Percentiles rank a stretch among this genome's conserved stretches.
phyloP scores from a whole-genome alignment of 2,797 vertebrate species.

The Galaxias olidus region DNA sequence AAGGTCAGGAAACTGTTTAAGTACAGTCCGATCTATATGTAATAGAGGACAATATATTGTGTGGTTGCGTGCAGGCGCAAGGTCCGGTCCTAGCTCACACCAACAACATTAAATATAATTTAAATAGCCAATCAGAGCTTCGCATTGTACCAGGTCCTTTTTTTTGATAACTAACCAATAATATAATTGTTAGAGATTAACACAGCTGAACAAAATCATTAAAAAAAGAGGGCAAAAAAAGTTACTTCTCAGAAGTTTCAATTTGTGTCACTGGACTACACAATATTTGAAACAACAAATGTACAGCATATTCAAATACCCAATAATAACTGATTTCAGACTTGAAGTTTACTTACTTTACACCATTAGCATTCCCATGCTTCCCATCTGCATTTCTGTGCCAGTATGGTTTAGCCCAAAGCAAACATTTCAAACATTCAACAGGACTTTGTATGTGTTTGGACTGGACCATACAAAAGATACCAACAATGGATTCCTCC shows the following conservation, averaged over 20 bases:
- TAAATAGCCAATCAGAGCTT: slow-evolving; percentile 44
- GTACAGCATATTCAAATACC: slow-evolving; percentile 21
- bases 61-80: slow-evolving; percentile 42
- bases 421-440: background rate
- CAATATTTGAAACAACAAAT: slow-evolving; percentile 43
- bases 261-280: slow-evolving; percentile 65
- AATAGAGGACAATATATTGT: slow-evolving; percentile 51
- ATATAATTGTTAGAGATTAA: slow-evolving; percentile 48
- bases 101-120: slow-evolving; percentile 33
- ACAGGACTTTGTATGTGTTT: background rate
- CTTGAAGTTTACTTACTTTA: too few species aligned
- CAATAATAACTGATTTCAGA: too few species aligned
- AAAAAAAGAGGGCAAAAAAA: slow-evolving; percentile 67
- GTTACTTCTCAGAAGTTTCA: slow-evolving; percentile 81
- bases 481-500: background rate
- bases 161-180: slow-evolving; percentile 41
- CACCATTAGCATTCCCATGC: too few species aligned
- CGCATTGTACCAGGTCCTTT: slow-evolving; percentile 40
- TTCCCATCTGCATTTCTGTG: too few species aligned
- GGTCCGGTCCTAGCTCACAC: slow-evolving; percentile 30
- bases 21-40: slow-evolving; percentile 61
- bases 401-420: too few species aligned
- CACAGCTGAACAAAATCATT: slow-evolving; percentile 71
- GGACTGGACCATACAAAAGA: background rate
- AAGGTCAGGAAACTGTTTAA: slow-evolving; percentile 55